Percentiles rank a stretch among this genome's conserved stretches.
Conservation (phyloP, 2,888 invertebrate species). For the Peribatodes rhomboidaria region DNA sequence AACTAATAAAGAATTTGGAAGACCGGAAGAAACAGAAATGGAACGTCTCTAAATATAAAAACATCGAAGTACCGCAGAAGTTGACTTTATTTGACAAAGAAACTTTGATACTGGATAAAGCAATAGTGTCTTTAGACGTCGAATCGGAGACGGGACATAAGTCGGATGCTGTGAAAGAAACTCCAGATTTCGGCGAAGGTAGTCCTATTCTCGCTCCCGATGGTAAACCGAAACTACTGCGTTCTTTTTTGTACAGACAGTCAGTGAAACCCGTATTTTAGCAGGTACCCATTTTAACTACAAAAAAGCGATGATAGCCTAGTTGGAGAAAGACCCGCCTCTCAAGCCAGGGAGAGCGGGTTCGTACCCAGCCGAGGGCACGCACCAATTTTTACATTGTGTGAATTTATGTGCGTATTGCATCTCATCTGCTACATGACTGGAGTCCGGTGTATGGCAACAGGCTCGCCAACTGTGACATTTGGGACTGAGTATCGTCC, state of each 20-base stretch:
- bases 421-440: no score
- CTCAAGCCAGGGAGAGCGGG: no score
- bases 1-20: slow-evolving; percentile 63
- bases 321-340: no score
- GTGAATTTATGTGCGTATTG: no score
- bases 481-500: no score
- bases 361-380: no score
- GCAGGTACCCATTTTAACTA: background rate
- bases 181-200: background rate
- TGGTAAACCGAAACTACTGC: slow-evolving; percentile 35
- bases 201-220: background rate
- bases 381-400: no score
- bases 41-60: no score
- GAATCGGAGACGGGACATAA: slow-evolving; percentile 36
- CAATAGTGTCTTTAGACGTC: slow-evolving; percentile 63
- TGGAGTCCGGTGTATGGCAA: no score
- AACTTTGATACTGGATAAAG: slow-evolving; percentile 57
- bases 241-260: slow-evolving; percentile 38
- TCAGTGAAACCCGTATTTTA: slow-evolving; percentile 16
- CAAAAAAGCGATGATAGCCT: no score
- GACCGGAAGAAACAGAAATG: slow-evolving; percentile 61
- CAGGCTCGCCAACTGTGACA: no score
- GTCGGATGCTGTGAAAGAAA: background rate
- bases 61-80: slow-evolving; percentile 43
- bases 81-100: slow-evolving; percentile 62